Base-by-base conservation (phyloP, 2,888 invertebrate species). In the Eilema caniola region DNA sequence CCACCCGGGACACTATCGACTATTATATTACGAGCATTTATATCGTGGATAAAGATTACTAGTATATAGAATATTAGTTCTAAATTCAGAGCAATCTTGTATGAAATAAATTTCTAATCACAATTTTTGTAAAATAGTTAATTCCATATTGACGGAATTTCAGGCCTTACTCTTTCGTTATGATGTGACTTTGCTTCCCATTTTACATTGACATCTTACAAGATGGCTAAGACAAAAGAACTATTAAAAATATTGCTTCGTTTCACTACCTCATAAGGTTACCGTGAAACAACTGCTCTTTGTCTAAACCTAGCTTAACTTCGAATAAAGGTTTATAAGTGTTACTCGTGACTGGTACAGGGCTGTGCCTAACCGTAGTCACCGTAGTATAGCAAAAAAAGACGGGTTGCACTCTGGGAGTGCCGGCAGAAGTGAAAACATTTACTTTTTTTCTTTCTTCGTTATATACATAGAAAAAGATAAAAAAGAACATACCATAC, bases 321-420 rank as follows among this genome's bases (percentile, higher is more conserved):
- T 81, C 67, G 67, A 75, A 76, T 84, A 83, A 83, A 86, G 79
- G 84, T 87, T 81, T 79, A 77, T 78, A 85, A 83, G 85, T 85
- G 85, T 83, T 75, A 33, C 64, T 73, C 77, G 86, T 83, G 86
- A 81, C 89, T 87, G 88, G 89, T 79, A 87, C 88, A 67, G 73
- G 75, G 70, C 67, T 61, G 25, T 71, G 63, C 77, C 71, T 73
- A 80, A 80, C 78, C 70, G 79, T 76, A 78, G n/a, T n/a, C n/a
- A n/a, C n/a, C n/a, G n/a, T n/a, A n/a, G n/a, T n/a, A n/a, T n/a
- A n/a, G n/a, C n/a, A n/a, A n/a, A n/a, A n/a, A n/a, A n/a, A n/a
- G n/a, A n/a, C n/a, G n/a, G n/a, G n/a, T n/a, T n/a, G n/a, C n/a
- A n/a, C n/a, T n/a, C n/a, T n/a, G n/a, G n/a, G n/a, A n/a, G n/a